Conservation (phyloP, 1,140 invertebrate genomes). For the Littorina saxatilis region DNA sequence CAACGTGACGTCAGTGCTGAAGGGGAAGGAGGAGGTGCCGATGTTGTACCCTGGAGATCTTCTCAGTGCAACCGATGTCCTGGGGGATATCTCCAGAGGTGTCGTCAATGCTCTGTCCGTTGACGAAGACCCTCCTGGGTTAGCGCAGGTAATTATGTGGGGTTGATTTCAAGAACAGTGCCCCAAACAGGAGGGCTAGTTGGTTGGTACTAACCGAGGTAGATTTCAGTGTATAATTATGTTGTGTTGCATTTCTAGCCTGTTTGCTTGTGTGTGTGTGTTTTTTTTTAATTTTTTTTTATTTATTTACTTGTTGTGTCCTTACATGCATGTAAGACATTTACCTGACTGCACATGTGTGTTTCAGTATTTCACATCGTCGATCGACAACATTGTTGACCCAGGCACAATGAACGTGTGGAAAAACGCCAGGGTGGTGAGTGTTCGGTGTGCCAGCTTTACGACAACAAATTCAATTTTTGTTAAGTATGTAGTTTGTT, state of each 20-base stretch:
- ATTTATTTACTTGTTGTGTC: too few relatives aligned
- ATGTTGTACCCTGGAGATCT: slow-evolving; percentile 23
- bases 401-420: slow-evolving; percentile 11
- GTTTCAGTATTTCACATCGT: slow-evolving; percentile 27
- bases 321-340: too few relatives aligned
- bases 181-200: too few relatives aligned
- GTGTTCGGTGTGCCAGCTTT: too few relatives aligned
- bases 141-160: background rate
- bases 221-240: too few relatives aligned
- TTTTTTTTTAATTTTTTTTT: background rate
- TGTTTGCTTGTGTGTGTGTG: slow-evolving; percentile 11
- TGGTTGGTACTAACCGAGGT: too few relatives aligned
- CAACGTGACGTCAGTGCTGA: slow-evolving; percentile 23
- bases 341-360: background rate
- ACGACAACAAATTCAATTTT: too few relatives aligned
- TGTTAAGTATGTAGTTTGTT: too few relatives aligned
- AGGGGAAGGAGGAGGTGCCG: slow-evolving; percentile 8
- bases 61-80: slow-evolving; percentile 6
- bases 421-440: slow-evolving; percentile 33
- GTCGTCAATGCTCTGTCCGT: slow-evolving; percentile 13
- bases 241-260: too few relatives aligned
- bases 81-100: slow-evolving; percentile 12
- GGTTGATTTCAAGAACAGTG: too few relatives aligned
- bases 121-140: background rate
- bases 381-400: slow-evolving; percentile 27